These are phyloP conservation scores for Epsilonema sp. DNA, from an alignment of 2,888 invertebrate species.

Conservation along the genomic window DNA sequence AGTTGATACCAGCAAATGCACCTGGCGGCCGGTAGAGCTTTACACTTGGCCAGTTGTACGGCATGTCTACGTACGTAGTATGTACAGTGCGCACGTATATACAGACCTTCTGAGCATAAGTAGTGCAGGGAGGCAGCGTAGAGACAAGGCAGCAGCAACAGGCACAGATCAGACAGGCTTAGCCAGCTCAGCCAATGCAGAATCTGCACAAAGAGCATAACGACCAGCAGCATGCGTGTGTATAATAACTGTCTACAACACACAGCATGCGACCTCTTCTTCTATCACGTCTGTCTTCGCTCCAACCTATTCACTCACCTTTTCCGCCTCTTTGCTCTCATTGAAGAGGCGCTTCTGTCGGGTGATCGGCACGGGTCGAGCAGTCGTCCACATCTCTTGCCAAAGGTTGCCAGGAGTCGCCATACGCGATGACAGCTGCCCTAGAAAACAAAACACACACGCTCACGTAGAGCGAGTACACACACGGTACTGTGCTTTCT, in stretches of 20 bases:
- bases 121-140: slow-evolving; percentile 7
- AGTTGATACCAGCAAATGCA: no score
- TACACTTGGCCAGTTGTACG: no score
- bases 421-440: slow-evolving; percentile 38
- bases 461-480: no score
- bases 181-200: slow-evolving; percentile 12
- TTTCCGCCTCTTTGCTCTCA: slow-evolving; percentile 81
- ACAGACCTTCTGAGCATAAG: slow-evolving; percentile 7
- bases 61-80: no score
- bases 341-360: slow-evolving; percentile 82
- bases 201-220: slow-evolving; percentile 10
- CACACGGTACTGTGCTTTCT: no score
- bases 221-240: neutral
- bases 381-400: slow-evolving; percentile 71
- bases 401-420: slow-evolving; percentile 72
- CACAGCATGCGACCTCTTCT: no score
- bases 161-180: slow-evolving; percentile 13
- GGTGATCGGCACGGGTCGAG: slow-evolving; percentile 64
- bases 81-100: no score
- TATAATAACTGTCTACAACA: no score
- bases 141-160: slow-evolving; percentile 12
- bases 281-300: no score
- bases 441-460: no score
- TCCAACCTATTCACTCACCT: no score
- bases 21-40: no score